Conservation (phyloP, 2,797 vertebrate species). For the Mormyrops boulengeri region DNA sequence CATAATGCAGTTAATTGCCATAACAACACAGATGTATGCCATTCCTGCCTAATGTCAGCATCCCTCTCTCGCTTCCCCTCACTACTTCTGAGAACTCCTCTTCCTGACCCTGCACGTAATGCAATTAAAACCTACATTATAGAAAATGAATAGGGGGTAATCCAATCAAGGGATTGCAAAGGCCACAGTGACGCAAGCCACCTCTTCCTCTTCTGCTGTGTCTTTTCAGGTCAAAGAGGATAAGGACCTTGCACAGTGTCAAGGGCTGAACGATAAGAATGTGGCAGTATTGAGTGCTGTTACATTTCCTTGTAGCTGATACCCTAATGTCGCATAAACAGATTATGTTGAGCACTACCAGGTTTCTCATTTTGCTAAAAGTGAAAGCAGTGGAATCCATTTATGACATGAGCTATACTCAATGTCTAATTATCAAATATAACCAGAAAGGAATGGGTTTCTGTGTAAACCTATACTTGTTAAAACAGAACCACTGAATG, state of each 20-base stretch:
- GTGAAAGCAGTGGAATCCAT: neutral
- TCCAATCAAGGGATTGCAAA: constrained; percentile 40
- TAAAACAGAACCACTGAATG: neutral
- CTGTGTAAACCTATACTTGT: neutral
- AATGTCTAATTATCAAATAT: neutral
- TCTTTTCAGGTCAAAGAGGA: constrained; percentile 13
- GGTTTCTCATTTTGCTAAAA: neutral
- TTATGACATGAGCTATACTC: neutral
- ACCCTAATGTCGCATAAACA: neutral
- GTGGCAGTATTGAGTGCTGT: neutral
- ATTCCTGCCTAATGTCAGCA: constrained; percentile 61
- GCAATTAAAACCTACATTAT: constrained; percentile 45
- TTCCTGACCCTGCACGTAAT: constrained; percentile 45
- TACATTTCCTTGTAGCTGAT: neutral
- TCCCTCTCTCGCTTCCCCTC: constrained; percentile 26
- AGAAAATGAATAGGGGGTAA: constrained; percentile 44
- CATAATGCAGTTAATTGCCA: constrained; percentile 60
- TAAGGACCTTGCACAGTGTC: neutral
- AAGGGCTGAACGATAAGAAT: neutral
- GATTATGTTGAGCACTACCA: neutral
- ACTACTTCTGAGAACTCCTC: constrained; percentile 35
- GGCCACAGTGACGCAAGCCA: neutral
- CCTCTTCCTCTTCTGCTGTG: constrained; percentile 6
- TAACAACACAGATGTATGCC: constrained; percentile 50
- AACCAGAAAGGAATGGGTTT: neutral